A percentile compares a stretch with the other conserved stretches of the same genome.
These are phyloP conservation scores for Synergus laeviventris DNA, from an alignment of 2,888 invertebrate species.

Conservation along the genomic window DNA sequence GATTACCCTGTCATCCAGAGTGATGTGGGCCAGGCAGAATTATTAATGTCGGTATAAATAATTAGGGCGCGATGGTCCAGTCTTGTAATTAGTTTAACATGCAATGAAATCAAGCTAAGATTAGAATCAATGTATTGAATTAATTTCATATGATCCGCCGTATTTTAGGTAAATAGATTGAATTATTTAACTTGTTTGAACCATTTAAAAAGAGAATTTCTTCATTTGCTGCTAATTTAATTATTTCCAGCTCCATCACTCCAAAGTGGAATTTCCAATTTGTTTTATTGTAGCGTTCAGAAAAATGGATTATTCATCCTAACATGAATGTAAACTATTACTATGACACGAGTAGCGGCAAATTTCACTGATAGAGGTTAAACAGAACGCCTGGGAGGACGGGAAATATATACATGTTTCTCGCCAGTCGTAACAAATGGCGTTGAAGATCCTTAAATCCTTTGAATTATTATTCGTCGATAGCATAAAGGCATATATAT, in stretches of 20 bases:
- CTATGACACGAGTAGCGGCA: neutral
- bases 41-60: conserved; percentile 8
- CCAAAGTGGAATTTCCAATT: neutral
- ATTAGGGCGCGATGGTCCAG: conserved; percentile 24
- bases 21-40: conserved; percentile 19
- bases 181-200: too few relatives aligned
- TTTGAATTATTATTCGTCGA: conserved; percentile 20
- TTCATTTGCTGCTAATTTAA: neutral
- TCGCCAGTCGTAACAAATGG: conserved; percentile 4
- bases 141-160: neutral
- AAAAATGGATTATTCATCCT: neutral
- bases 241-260: neutral
- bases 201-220: neutral
- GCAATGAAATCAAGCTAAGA: neutral
- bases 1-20: conserved; percentile 14
- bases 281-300: neutral
- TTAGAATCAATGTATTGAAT: neutral
- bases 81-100: conserved; percentile 12
- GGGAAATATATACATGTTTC: conserved; percentile 20
- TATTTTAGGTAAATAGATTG: neutral
- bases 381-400: neutral
- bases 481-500: neutral
- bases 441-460: conserved; percentile 28
- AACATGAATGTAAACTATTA: neutral
- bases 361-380: neutral